Conservation (phyloP, 2,113 vertebrate species). For the Apeltes quadracus region DNA sequence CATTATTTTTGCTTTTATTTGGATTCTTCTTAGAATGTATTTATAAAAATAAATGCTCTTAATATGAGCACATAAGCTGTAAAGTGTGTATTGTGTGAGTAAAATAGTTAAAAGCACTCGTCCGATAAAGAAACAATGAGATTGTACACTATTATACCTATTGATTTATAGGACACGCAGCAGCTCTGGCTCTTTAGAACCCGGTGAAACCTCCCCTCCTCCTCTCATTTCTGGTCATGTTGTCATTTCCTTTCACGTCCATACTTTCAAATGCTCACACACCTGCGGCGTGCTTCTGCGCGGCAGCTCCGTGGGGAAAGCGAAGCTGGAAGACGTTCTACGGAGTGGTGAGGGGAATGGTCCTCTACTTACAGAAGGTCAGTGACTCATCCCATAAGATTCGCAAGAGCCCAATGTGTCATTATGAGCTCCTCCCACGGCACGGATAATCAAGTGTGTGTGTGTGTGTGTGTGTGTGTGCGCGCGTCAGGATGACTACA, state of each 20-base stretch:
- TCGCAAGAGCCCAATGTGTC: background rate
- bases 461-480: background rate
- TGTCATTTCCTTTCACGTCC: background rate
- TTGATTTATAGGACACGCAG: background rate
- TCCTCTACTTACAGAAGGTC: slow-evolving; percentile 92
- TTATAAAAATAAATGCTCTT: background rate
- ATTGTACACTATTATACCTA: background rate
- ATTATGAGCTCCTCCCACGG: background rate
- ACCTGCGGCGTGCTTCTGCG: slow-evolving; percentile 21
- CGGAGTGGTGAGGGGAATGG: slow-evolving; percentile 86
- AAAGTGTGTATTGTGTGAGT: background rate
- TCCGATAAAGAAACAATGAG: background rate
- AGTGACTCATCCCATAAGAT: background rate
- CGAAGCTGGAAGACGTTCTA: slow-evolving; percentile 91
- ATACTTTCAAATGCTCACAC: background rate
- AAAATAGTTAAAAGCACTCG: background rate
- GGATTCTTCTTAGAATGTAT: background rate
- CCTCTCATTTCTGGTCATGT: background rate
- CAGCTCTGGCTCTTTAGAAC: background rate
- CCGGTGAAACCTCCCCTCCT: background rate
- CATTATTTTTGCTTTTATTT: background rate
- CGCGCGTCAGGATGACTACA: slow-evolving; percentile 79
- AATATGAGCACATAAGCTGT: background rate
- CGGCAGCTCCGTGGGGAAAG: slow-evolving; percentile 90
- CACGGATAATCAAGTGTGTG: background rate